phyloP scores from a whole-genome alignment of 2,113 vertebrate species.

The Lanius collurio region DNA sequence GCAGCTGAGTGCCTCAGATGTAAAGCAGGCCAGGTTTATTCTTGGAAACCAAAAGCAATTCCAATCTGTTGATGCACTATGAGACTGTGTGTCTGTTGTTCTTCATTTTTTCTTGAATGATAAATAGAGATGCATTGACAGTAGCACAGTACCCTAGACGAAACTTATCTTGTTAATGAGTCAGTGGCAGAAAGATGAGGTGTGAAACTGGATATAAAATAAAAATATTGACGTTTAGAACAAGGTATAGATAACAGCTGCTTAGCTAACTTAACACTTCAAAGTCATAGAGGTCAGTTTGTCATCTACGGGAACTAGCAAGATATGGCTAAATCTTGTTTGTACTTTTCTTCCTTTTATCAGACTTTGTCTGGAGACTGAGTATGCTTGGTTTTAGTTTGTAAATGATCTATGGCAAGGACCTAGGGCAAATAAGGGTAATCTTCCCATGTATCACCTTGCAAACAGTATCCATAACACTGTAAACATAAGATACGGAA shows the following conservation, averaged over 20 bases:
- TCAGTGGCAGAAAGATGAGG: conserved; percentile 35
- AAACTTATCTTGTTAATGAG: conserved; percentile 28
- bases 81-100: not conserved
- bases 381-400: not conserved
- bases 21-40: not conserved
- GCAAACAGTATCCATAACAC: not conserved
- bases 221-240: not conserved
- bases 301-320: not conserved
- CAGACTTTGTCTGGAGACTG: not conserved
- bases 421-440: not conserved
- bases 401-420: not conserved
- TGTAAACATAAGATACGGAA: not conserved
- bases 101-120: not conserved
- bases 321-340: not conserved
- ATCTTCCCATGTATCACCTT: not conserved
- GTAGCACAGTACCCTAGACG: not conserved
- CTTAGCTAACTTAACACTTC: conserved; percentile 1
- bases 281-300: conserved; percentile 1
- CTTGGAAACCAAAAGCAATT: not conserved
- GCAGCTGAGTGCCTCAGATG: not conserved
- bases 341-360: not conserved
- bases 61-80: not conserved
- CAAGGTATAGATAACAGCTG: conserved; percentile 1
- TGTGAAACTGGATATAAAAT: conserved; percentile 3
- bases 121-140: not conserved